phyloP scores from a whole-genome alignment of 1,140 invertebrate species.

The Polypedilum vanderplanki region DNA sequence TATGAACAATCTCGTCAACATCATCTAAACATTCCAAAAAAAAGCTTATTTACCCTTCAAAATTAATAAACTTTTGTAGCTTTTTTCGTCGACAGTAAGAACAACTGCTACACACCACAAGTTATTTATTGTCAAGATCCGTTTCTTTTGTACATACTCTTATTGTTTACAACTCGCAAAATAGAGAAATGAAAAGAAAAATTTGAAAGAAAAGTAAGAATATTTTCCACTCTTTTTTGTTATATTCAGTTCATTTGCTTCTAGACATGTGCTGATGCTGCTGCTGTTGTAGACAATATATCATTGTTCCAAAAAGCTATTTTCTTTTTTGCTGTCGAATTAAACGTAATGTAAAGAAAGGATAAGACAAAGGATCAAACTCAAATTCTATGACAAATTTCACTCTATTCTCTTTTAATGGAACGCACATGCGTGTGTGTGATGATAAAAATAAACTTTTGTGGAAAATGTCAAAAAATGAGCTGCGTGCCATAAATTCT shows the following conservation, averaged over 20 bases:
- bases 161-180: constrained; percentile 4
- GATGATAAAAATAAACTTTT: not conserved
- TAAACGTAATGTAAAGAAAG: too few relatives aligned
- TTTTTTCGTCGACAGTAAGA: not conserved
- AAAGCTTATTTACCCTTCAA: not conserved
- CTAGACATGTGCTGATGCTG: too few relatives aligned
- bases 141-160: not conserved
- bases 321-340: too few relatives aligned
- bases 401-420: not conserved
- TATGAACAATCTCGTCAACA: too few relatives aligned
- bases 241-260: too few relatives aligned
- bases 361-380: too few relatives aligned
- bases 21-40: too few relatives aligned
- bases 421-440: not conserved
- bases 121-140: not conserved
- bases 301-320: too few relatives aligned
- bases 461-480: not conserved
- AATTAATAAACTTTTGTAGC: constrained; percentile 1
- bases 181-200: not conserved
- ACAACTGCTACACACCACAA: not conserved
- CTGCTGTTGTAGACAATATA: too few relatives aligned
- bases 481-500: not conserved
- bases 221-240: not conserved
- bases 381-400: too few relatives aligned
- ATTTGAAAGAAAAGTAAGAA: not conserved